Conservation (phyloP, 2,888 invertebrate genomes). For the Xestia sexstrigata region DNA sequence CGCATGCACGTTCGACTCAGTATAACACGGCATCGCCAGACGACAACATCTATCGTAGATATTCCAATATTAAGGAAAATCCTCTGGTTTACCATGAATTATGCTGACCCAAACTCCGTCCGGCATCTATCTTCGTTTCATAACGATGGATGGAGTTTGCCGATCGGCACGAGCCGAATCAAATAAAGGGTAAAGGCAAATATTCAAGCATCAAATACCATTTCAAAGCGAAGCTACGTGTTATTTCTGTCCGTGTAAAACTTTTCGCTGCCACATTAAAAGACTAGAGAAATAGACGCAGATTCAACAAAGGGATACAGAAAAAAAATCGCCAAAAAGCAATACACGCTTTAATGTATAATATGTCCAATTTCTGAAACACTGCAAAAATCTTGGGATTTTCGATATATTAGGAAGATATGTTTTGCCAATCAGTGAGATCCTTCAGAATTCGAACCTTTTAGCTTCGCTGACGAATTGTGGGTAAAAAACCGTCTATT, state of each 20-base stretch:
- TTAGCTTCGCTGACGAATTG: constrained; percentile 19
- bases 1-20: not conserved
- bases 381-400: not conserved
- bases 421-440: constrained; percentile 1
- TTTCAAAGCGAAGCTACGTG: not conserved
- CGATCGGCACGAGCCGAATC: too few species aligned
- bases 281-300: not conserved
- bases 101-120: too few species aligned
- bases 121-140: too few species aligned
- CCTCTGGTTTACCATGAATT: too few species aligned
- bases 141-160: too few species aligned
- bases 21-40: not conserved
- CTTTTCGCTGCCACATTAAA: not conserved
- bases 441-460: constrained; percentile 5
- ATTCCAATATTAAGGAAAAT: too few species aligned
- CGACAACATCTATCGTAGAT: not conserved
- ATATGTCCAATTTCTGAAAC: not conserved
- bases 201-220: not conserved
- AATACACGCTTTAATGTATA: not conserved
- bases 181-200: not conserved
- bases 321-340: not conserved
- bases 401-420: not conserved
- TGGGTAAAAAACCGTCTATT: constrained; percentile 14
- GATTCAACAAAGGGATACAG: not conserved
- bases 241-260: too few species aligned